Conservation (phyloP, 2,888 invertebrate species). For the Disparrhopalites patrizii region DNA sequence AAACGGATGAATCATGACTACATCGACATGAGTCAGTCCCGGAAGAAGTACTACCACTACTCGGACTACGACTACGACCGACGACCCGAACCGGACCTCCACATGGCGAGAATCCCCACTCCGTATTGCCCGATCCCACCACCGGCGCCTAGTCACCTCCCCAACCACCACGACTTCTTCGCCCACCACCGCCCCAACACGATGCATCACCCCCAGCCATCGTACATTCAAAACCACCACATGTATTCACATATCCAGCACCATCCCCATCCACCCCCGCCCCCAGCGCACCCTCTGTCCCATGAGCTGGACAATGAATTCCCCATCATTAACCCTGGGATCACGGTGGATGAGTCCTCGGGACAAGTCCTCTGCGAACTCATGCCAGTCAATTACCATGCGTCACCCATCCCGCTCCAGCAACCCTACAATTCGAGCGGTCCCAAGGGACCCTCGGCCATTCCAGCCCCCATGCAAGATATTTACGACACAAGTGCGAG, state of each 20-base stretch:
- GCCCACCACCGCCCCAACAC: not conserved
- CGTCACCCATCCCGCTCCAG: conserved; percentile 16
- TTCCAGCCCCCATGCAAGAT: not conserved
- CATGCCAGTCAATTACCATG: conserved; percentile 5
- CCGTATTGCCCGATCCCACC: not conserved
- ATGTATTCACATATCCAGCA: not conserved
- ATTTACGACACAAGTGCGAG: not conserved
- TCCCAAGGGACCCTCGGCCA: conserved; percentile 20
- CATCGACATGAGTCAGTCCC: not conserved
- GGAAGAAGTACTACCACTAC: not conserved
- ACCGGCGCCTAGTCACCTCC: not conserved
- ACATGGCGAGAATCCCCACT: not conserved
- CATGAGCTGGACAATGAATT: conserved; percentile 7
- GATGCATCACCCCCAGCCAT: not conserved
- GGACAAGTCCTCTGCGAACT: conserved; percentile 16
- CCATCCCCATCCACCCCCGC: not conserved
- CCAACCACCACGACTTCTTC: conserved; percentile 10
- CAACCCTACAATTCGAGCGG: conserved; percentile 13
- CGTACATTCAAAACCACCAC: not conserved
- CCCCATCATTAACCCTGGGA: not conserved
- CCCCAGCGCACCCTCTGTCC: not conserved
- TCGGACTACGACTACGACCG: not conserved
- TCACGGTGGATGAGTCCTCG: conserved; percentile 15
- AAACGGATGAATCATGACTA: not conserved
- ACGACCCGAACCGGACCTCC: not conserved